Base-by-base conservation (phyloP, 2,113 vertebrate species). In the Urocolius indicus region DNA sequence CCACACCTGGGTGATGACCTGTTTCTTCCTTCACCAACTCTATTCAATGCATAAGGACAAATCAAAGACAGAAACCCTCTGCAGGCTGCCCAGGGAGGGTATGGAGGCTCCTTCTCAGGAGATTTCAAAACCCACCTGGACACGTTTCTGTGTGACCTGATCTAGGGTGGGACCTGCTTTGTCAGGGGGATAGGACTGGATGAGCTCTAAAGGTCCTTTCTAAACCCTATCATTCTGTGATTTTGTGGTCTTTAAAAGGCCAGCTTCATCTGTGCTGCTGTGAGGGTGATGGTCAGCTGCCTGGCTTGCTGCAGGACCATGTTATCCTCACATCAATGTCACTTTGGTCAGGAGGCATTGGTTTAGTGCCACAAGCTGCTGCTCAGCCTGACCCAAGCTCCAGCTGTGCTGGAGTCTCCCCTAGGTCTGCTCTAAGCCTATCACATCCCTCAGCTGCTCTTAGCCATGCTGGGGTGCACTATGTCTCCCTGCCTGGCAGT, bases 271-370 rank as follows among this genome's bases (percentile, higher is more conserved):
- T 3, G 1, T 16, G 22, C 2, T 30, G 6, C 14, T 30, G 11
- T 34, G 14, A 51, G 21, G 9, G 15, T 19, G 27, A 15, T n/a
- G 10, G 7, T 24, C 32, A n/a, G 9, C 17, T 63, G 10, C 22
- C 59, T 0, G 2, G 7, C 15, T 68, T 67, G 34, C 38, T 45
- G 54, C 16, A 73, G 65, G 30, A 38, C 38, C 2, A 0, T 4
- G 1, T 18, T 41, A 9, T 7, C 3, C 0, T 27, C 12, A 5
- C 34, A 62, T 30, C 9, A 27, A 29, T 2, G 3, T 7, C 21
- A 10, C 21, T 36, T 77, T 38, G 18, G 23, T 84, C 62, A 30
- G 77, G 48, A 89, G 63, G 11, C 0, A 0, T 84, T 58, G 76
- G 5, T 48, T 82, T 20, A 18, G 32, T 58, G 62, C 36, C 57